A percentile compares a stretch with the other conserved stretches of the same genome.
Evolutionary conservation across 2,797 vertebrate genomes (phyloP).

Genomic region (Scolopax rusticola): DNA sequence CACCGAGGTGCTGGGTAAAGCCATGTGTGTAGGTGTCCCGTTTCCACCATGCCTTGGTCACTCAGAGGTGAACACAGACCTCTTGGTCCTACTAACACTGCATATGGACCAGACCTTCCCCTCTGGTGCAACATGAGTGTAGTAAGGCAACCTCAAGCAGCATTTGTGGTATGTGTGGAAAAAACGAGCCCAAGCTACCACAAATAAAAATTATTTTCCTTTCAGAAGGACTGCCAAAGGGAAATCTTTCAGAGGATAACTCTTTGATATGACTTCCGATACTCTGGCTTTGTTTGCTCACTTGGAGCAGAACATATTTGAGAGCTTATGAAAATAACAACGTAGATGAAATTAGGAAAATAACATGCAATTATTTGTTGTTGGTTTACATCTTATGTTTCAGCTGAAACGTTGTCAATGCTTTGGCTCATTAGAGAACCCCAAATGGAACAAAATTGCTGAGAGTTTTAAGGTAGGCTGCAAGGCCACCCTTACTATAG

Average conservation of each 20-base stretch:
- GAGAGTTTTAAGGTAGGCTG: not conserved
- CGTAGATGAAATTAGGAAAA: not conserved
- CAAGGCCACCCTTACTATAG: not conserved
- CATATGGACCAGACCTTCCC: not conserved
- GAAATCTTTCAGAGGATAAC: not conserved
- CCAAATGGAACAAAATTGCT: not conserved
- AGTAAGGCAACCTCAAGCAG: conserved; percentile 6
- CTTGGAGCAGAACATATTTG: not conserved
- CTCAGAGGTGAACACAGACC: not conserved
- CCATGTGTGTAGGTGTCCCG: accelerated
- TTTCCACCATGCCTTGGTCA: accelerated
- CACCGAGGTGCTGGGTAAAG: not conserved
- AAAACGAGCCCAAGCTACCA: not conserved
- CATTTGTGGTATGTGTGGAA: conserved; percentile 1
- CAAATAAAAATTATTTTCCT: conserved; percentile 5
- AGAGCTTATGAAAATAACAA: not conserved
- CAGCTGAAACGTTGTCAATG: not conserved
- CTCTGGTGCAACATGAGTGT: not conserved
- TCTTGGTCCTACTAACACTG: not conserved
- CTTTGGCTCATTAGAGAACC: not conserved
- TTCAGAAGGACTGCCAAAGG: conserved; percentile 1
- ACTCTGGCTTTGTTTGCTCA: not conserved
- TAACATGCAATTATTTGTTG: not conserved
- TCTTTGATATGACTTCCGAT: not conserved
- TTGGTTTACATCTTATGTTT: not conserved